phyloP scores from a whole-genome alignment of 2,888 invertebrate species.

The Ctena decussata region DNA sequence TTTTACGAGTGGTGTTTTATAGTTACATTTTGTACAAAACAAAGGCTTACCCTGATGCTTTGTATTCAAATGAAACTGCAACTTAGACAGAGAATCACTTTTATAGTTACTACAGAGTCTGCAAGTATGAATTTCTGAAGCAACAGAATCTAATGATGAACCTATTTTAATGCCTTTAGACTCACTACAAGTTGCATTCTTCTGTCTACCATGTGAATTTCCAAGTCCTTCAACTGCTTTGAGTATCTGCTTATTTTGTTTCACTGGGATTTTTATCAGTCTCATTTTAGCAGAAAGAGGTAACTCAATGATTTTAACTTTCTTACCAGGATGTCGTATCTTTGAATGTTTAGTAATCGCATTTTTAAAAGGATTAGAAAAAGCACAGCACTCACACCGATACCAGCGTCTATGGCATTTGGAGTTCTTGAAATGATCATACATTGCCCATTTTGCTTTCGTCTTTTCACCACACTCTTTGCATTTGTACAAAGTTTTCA shows the following conservation, averaged over 20 bases:
- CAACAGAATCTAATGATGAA: neutral
- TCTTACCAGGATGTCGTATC: constrained; percentile 50
- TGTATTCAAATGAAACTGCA: constrained; percentile 65
- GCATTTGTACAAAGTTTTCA: constrained; percentile 62
- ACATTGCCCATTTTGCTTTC: constrained; percentile 57
- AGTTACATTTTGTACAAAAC: constrained; percentile 52
- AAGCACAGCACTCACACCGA: constrained; percentile 61
- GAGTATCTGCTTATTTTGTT: constrained; percentile 7
- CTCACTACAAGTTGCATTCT: too few relatives aligned
- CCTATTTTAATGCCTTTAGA: too few relatives aligned
- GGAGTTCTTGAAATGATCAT: constrained; percentile 56
- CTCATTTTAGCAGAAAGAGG: constrained; percentile 44
- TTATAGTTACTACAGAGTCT: constrained; percentile 34
- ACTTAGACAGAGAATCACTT: constrained; percentile 42
- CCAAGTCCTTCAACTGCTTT: neutral
- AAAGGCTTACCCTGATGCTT: constrained; percentile 51
- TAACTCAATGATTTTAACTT: constrained; percentile 12
- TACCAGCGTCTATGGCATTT: constrained; percentile 58
- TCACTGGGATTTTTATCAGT: constrained; percentile 45
- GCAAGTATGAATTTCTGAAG: constrained; percentile 22
- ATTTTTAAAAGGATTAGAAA: constrained; percentile 40
- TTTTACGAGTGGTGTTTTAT: constrained; percentile 62
- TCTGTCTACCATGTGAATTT: neutral
- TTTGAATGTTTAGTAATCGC: constrained; percentile 44
- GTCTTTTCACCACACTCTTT: constrained; percentile 64